Conservation (phyloP, 2,888 invertebrate genomes). For the Eristalinus aeneus region DNA sequence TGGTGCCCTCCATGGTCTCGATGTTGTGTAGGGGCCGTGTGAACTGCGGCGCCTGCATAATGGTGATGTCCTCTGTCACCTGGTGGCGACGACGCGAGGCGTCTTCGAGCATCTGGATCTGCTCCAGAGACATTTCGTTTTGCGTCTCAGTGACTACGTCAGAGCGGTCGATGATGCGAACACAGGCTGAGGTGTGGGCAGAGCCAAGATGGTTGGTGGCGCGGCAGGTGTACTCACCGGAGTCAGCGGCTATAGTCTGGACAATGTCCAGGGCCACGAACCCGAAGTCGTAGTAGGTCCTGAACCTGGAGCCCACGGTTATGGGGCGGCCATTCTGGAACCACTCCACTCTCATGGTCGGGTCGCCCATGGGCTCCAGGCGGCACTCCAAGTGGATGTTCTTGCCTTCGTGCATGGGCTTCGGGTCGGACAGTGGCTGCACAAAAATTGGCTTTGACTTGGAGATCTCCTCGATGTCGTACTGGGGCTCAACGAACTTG, state of each 20-base stretch:
- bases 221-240: constrained; percentile 96
- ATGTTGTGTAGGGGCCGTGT: constrained; percentile 93
- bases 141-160: constrained; percentile 94
- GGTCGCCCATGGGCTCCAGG: constrained; percentile 96
- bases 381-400: constrained; percentile 96
- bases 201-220: constrained; percentile 96
- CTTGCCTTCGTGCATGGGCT: constrained; percentile 91
- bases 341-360: constrained; percentile 97
- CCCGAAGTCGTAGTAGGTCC: constrained; percentile 98
- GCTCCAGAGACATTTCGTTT: constrained; percentile 94
- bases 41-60: constrained; percentile 93
- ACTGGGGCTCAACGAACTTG: constrained; percentile 92
- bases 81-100: constrained; percentile 86
- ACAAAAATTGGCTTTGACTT: constrained; percentile 97
- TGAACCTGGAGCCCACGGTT: constrained; percentile 95
- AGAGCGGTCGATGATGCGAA: constrained; percentile 90
- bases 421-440: constrained; percentile 93
- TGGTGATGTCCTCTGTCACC: constrained; percentile 89
- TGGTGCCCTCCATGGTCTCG: constrained; percentile 94
- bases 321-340: constrained; percentile 95
- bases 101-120: constrained; percentile 95
- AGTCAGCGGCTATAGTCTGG: constrained; percentile 95
- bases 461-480: constrained; percentile 94
- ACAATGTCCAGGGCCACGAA: constrained; percentile 98
- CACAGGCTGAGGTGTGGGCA: constrained; percentile 94